Conservation (phyloP, 1,140 invertebrate genomes). For the Neotoxoptera formosana region DNA sequence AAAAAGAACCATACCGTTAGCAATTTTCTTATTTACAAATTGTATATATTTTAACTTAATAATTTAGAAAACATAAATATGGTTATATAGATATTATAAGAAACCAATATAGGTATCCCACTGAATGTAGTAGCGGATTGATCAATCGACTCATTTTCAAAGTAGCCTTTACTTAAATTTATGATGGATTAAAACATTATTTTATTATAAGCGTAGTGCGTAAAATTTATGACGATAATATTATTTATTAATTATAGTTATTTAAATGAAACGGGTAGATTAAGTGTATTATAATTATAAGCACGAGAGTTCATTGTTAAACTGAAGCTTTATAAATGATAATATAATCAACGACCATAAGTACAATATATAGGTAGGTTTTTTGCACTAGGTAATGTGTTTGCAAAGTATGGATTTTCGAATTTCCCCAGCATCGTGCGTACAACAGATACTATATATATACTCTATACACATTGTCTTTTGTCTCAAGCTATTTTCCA, state of each 20-base stretch:
- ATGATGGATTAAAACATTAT: background rate
- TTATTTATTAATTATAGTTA: background rate
- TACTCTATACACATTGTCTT: background rate
- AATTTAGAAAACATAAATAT: background rate
- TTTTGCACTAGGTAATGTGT: background rate
- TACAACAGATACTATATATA: background rate
- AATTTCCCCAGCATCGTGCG: background rate
- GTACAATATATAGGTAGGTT: background rate
- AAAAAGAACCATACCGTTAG: background rate
- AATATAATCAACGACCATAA: background rate
- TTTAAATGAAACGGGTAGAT: background rate
- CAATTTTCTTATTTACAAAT: background rate
- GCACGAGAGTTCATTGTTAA: background rate
- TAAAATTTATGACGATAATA: background rate
- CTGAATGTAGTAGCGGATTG: background rate
- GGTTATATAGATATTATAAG: background rate
- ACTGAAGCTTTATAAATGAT: background rate
- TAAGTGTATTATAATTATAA: background rate
- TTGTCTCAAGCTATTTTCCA: slow-evolving; percentile 8
- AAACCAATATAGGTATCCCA: background rate
- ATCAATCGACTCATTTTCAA: background rate
- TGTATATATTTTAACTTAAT: background rate
- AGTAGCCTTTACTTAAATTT: background rate
- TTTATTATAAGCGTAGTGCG: background rate
- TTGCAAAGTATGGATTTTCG: slow-evolving; percentile 8